Evolutionary conservation across 2,113 vertebrate genomes (phyloP).

Genomic region (Rhizomys pruinosus): DNA sequence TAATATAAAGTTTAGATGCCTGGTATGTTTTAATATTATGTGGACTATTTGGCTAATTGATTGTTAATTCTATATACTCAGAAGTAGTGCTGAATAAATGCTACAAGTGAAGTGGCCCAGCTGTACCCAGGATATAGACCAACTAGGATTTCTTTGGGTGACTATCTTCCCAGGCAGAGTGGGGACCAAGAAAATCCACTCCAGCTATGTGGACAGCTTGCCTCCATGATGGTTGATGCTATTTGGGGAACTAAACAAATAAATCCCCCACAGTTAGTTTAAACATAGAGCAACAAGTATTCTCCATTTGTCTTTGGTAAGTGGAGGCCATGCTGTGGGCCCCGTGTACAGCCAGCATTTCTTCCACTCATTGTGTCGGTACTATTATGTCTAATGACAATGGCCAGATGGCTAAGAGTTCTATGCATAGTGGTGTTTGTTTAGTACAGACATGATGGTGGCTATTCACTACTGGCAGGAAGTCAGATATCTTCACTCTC

Average conservation of each 20-base stretch:
- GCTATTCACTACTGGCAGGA: background rate
- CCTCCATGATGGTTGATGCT: background rate
- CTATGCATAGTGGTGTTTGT: background rate
- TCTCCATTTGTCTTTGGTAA: background rate
- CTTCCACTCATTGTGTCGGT: background rate
- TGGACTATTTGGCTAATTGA: background rate
- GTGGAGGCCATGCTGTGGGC: background rate
- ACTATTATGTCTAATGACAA: background rate
- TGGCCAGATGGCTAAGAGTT: background rate
- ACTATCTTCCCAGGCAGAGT: background rate
- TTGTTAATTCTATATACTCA: background rate
- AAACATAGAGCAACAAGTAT: too few species aligned
- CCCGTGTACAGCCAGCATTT: too few species aligned
- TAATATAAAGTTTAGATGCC: background rate
- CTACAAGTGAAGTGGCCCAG: background rate
- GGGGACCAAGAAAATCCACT: background rate
- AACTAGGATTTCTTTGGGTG: background rate
- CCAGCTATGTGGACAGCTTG: background rate
- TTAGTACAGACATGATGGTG: background rate
- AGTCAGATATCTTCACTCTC: background rate
- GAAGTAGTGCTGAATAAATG: background rate
- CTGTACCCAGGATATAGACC: background rate
- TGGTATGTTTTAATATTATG: background rate
- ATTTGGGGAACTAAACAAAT: background rate
- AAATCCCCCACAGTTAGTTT: background rate